Evolutionary conservation across 2,888 invertebrate genomes (phyloP).

Genomic region (Rhagonycha fulva): DNA sequence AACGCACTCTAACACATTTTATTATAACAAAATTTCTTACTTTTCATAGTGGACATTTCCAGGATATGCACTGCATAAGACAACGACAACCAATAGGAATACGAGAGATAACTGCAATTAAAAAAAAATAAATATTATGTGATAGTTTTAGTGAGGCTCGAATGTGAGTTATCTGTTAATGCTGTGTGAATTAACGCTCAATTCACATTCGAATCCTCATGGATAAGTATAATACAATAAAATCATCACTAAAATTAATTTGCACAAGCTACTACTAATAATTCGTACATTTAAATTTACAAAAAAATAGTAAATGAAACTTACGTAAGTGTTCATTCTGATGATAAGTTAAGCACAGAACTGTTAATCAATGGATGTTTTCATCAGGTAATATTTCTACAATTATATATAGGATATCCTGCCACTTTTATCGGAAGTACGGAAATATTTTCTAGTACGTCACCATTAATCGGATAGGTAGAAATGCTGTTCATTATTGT

Average conservation of each 20-base stretch:
- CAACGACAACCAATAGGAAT: neutral
- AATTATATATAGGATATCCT: slow-evolving; percentile 5
- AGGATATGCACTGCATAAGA: neutral
- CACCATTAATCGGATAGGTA: neutral
- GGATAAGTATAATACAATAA: neutral
- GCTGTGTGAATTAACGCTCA: neutral
- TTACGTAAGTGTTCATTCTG: neutral
- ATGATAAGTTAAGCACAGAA: neutral
- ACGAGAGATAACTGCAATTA: neutral
- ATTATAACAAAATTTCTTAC: neutral
- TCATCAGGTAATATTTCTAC: neutral
- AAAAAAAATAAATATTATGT: neutral
- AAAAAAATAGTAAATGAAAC: neutral
- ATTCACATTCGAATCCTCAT: neutral
- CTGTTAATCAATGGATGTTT: neutral
- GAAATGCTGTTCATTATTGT: neutral
- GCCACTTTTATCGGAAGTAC: neutral
- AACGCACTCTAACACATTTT: too few species aligned
- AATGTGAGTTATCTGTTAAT: neutral
- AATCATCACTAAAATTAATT: neutral
- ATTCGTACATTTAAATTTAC: neutral
- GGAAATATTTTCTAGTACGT: neutral
- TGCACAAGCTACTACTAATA: neutral
- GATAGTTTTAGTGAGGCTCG: neutral
- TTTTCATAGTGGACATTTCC: neutral